Percentiles rank a stretch among this genome's conserved stretches.
Conservation (phyloP, 2,797 vertebrate species). For the Sebastes hubbsi region DNA sequence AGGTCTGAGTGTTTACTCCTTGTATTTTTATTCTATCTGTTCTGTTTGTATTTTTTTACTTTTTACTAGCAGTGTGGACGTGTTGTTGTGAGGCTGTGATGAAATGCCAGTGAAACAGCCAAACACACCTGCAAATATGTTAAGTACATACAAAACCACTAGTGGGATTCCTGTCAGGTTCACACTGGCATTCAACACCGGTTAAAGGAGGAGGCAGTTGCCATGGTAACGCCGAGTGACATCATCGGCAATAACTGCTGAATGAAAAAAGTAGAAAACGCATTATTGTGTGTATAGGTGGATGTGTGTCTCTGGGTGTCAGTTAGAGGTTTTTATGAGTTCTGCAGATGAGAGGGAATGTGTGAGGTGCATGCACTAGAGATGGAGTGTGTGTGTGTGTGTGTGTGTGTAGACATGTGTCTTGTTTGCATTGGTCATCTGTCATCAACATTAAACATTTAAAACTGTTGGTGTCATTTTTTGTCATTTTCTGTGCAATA, state of each 20-base stretch:
- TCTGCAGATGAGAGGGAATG: not conserved
- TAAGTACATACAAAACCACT: not conserved
- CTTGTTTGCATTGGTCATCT: not conserved
- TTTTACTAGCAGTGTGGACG: not conserved
- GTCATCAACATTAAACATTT: not conserved
- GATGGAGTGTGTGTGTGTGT: not conserved
- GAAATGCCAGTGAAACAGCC: not conserved
- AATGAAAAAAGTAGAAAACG: not conserved
- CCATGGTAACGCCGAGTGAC: slow-evolving; percentile 21
- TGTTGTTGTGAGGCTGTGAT: not conserved
- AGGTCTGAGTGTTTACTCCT: not conserved
- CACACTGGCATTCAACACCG: not conserved
- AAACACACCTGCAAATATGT: not conserved
- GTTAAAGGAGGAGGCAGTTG: slow-evolving; percentile 31
- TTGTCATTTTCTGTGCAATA: no score
- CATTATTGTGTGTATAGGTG: not conserved
- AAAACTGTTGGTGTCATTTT: no score
- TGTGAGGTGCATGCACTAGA: not conserved
- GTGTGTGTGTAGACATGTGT: not conserved
- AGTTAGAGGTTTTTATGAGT: not conserved
- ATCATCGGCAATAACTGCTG: not conserved
- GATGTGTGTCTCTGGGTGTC: not conserved
- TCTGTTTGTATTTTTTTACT: not conserved
- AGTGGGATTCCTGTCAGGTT: not conserved
- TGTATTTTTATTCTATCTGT: not conserved